Percentiles rank a stretch among this genome's conserved stretches.
phyloP scores from a whole-genome alignment of 2,797 vertebrate species.

The Myotis myotis region DNA sequence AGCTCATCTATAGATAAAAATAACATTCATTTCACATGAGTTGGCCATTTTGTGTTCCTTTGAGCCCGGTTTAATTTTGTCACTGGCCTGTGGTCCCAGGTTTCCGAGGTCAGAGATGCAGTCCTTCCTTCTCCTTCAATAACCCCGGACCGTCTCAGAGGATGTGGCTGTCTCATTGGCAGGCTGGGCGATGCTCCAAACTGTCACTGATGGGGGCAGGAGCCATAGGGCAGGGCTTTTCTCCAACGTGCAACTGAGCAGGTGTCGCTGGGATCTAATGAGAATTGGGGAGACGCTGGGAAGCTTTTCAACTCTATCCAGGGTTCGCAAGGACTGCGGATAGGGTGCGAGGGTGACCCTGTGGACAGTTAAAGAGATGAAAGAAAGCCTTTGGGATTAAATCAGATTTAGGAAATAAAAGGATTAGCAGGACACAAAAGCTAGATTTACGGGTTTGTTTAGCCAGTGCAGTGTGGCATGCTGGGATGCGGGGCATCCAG shows the following conservation, averaged over 20 bases:
- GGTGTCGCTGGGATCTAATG: slow-evolving; percentile 76
- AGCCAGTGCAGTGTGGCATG: slow-evolving; percentile 83
- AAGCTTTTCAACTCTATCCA: slow-evolving; percentile 79
- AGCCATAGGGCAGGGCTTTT: background rate
- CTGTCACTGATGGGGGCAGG: background rate
- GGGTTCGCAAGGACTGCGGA: slow-evolving; percentile 77
- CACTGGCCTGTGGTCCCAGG: background rate
- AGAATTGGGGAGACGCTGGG: slow-evolving; percentile 77
- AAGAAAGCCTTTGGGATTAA: slow-evolving; percentile 85
- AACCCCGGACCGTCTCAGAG: background rate
- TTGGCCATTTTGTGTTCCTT: background rate
- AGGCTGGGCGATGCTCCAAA: background rate
- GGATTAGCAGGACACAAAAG: slow-evolving; percentile 87
- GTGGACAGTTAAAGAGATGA: slow-evolving; percentile 84
- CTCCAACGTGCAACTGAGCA: slow-evolving; percentile 74
- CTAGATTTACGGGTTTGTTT: slow-evolving; percentile 87
- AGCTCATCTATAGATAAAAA: background rate
- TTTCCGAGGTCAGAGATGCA: background rate
- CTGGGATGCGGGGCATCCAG: slow-evolving; percentile 79
- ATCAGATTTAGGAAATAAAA: slow-evolving; percentile 88
- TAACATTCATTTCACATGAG: background rate
- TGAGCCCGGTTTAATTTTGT: background rate
- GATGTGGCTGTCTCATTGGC: rapidly evolving
- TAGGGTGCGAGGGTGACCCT: slow-evolving; percentile 80
- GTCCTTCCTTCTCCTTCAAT: background rate